A percentile compares a stretch with the other conserved stretches of the same genome.
Conservation (phyloP, 2,797 vertebrate species). For the Lophius americanus region DNA sequence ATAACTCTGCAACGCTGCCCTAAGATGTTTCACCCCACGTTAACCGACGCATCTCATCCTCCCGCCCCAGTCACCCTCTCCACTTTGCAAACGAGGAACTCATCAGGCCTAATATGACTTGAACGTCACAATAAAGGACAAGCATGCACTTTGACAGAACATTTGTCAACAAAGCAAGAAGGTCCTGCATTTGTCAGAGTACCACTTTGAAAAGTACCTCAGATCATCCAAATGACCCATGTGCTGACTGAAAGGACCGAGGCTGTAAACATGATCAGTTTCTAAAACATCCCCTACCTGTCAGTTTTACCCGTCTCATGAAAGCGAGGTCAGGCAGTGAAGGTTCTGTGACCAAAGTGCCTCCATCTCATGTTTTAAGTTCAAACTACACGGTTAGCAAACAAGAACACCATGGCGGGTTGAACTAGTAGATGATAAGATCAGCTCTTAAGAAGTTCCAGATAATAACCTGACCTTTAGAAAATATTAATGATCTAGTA, state of each 20-base stretch:
- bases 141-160: slow-evolving; percentile 39
- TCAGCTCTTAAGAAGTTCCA: too few relatives aligned
- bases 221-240: slow-evolving; percentile 45
- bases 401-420: neutral
- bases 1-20: slow-evolving; percentile 36
- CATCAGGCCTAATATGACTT: slow-evolving; percentile 29
- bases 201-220: slow-evolving; percentile 61
- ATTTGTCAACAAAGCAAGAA: slow-evolving; percentile 30
- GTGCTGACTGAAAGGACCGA: slow-evolving; percentile 39
- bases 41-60: slow-evolving; percentile 44
- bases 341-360: slow-evolving; percentile 77
- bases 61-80: slow-evolving; percentile 9
- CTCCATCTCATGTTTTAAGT: slow-evolving; percentile 53
- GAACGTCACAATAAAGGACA: slow-evolving; percentile 42
- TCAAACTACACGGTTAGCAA: slow-evolving; percentile 25
- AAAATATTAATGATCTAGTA: too few relatives aligned
- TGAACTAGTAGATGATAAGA: too few relatives aligned
- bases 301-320: slow-evolving; percentile 47
- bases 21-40: slow-evolving; percentile 51
- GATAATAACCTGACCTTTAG: too few relatives aligned
- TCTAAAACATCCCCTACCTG: slow-evolving; percentile 36
- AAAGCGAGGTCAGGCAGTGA: slow-evolving; percentile 50
- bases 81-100: slow-evolving; percentile 35
- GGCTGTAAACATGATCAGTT: slow-evolving; percentile 45
- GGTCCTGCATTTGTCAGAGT: slow-evolving; percentile 37